phyloP scores from a whole-genome alignment of 2,888 invertebrate species.

The Balanococcus diminutus region DNA sequence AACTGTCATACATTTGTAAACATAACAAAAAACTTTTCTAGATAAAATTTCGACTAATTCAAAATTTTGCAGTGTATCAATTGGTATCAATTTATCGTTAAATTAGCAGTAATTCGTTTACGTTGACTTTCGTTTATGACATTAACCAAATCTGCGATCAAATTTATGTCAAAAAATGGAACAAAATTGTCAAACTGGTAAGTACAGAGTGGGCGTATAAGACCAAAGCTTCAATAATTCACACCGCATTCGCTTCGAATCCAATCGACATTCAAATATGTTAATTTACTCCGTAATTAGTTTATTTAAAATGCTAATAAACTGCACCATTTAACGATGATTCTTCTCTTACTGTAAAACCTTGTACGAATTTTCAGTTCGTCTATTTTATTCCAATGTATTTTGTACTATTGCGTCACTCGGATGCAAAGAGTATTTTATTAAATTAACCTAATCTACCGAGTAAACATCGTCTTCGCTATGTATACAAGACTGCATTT shows the following conservation, averaged over 20 bases:
- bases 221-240: not conserved
- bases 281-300: slow-evolving; percentile 12
- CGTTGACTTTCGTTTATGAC: not conserved
- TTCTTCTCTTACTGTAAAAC: not conserved
- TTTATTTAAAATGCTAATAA: slow-evolving; percentile 33
- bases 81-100: too few relatives aligned
- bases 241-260: not conserved
- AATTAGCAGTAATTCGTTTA: not conserved
- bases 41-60: slow-evolving; percentile 9
- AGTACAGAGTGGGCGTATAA: not conserved
- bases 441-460: not conserved
- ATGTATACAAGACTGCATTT: not conserved
- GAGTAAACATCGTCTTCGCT: not conserved
- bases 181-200: not conserved
- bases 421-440: not conserved
- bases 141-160: not conserved
- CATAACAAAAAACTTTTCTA: not conserved
- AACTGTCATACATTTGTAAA: not conserved
- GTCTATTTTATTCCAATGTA: not conserved
- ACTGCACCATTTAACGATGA: not conserved
- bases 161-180: slow-evolving; percentile 14
- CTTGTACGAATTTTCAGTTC: not conserved
- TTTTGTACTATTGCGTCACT: not conserved
- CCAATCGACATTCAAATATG: not conserved
- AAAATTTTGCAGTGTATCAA: not conserved